These are phyloP conservation scores for Origma solitaria DNA, from an alignment of 2,113 vertebrate species.

Conservation along the genomic window DNA sequence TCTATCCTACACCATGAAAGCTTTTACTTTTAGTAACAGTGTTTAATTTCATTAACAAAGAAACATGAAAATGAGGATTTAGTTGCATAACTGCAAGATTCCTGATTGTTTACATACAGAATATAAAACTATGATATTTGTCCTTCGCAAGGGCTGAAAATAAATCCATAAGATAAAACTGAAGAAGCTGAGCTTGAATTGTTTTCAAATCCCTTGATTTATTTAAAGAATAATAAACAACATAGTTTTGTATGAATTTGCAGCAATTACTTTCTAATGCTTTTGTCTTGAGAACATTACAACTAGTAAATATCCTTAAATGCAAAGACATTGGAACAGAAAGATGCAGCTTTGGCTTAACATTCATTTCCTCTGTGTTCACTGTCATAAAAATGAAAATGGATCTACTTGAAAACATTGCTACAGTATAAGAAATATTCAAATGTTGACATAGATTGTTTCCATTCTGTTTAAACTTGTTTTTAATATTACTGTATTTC, in stretches of 20 bases:
- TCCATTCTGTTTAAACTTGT: neutral
- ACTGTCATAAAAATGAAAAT: neutral
- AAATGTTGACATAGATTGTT: neutral
- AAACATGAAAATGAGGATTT: neutral
- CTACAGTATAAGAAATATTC: neutral
- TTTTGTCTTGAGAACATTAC: neutral
- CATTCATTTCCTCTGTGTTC: neutral
- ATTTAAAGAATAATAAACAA: neutral
- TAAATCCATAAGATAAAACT: neutral
- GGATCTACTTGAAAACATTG: neutral
- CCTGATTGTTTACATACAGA: neutral
- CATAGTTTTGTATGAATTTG: neutral
- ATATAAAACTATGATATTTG: neutral
- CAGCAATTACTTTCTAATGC: neutral
- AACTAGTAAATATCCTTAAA: neutral
- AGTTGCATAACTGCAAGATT: neutral
- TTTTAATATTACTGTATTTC: neutral
- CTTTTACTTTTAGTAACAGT: neutral
- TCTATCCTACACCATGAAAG: neutral
- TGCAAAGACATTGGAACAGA: neutral
- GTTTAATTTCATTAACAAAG: neutral
- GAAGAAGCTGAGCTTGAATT: neutral
- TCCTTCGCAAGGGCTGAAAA: neutral
- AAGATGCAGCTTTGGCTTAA: neutral
- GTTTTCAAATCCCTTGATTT: neutral